A percentile compares a stretch with the other conserved stretches of the same genome.
Conservation (phyloP, 2,888 invertebrate species). For the Idaea aversata region DNA sequence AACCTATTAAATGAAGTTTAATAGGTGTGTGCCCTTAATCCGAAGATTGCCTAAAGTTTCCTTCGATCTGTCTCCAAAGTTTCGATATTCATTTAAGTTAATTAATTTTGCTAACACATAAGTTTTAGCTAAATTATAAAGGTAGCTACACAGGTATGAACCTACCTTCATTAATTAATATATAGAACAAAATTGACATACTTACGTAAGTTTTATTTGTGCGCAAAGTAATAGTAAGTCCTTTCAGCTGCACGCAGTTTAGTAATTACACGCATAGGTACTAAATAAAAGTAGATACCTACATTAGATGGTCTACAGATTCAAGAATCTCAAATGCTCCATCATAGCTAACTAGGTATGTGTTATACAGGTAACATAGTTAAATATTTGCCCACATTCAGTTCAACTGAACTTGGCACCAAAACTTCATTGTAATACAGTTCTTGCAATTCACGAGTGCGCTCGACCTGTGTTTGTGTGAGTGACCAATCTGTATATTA, state of each 20-base stretch:
- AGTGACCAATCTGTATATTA: no score
- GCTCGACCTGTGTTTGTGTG: no score
- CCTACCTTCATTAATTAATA: no score
- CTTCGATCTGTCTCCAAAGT: not conserved
- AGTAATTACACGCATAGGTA: no score
- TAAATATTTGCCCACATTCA: not conserved
- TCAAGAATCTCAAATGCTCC: not conserved
- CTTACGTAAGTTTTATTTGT: no score
- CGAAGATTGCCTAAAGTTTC: not conserved
- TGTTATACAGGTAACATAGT: not conserved
- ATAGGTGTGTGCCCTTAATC: not conserved
- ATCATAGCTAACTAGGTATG: not conserved
- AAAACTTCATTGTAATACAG: not conserved
- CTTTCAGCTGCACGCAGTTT: no score
- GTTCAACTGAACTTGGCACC: not conserved
- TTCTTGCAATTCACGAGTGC: no score
- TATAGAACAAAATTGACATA: no score
- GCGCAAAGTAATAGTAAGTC: no score
- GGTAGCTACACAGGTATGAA: no score
- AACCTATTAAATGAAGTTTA: not conserved
- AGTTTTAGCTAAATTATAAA: not conserved
- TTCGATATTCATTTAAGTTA: not conserved
- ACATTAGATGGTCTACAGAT: not conserved
- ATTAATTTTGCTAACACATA: not conserved
- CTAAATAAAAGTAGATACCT: no score